Conservation (phyloP, 2,113 vertebrate genomes). For the Paralichthys olivaceus region DNA sequence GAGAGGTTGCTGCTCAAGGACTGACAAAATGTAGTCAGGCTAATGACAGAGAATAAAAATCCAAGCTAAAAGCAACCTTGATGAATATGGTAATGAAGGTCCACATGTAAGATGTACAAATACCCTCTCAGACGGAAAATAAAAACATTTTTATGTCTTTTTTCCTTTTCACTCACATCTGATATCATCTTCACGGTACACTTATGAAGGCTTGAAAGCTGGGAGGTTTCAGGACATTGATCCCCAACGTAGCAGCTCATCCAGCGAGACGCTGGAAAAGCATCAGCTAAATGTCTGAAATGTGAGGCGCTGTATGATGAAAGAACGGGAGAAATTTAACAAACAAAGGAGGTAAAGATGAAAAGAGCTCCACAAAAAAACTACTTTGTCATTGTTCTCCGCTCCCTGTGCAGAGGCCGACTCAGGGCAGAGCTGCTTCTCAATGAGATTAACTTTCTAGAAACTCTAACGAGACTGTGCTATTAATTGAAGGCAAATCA, state of each 20-base stretch:
- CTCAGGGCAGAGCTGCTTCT: slow-evolving; percentile 31
- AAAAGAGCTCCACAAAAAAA: slow-evolving; percentile 27
- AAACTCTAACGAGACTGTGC: slow-evolving; percentile 50
- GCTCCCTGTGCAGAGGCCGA: background rate
- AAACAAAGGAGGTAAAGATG: slow-evolving; percentile 19
- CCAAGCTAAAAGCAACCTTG: slow-evolving; percentile 46
- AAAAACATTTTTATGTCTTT: background rate
- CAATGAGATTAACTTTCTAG: slow-evolving; percentile 62
- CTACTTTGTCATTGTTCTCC: slow-evolving; percentile 36
- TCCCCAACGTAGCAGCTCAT: background rate
- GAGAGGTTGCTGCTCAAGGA: slow-evolving; percentile 53
- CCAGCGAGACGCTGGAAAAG: background rate
- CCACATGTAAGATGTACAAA: slow-evolving; percentile 3
- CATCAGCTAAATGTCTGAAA: slow-evolving; percentile 21
- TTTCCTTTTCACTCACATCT: background rate
- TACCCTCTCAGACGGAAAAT: background rate
- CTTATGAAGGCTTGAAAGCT: background rate
- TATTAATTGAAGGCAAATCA: slow-evolving; percentile 55
- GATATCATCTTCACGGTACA: background rate
- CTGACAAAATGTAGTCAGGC: slow-evolving; percentile 18
- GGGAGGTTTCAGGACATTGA: slow-evolving; percentile 12
- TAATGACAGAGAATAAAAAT: slow-evolving; percentile 57
- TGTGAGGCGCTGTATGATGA: slow-evolving; percentile 3
- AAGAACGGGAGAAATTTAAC: slow-evolving; percentile 3
- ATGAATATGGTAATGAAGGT: slow-evolving; percentile 58